Conservation (phyloP, 2,888 invertebrate genomes). For the Volucella zonaria region DNA sequence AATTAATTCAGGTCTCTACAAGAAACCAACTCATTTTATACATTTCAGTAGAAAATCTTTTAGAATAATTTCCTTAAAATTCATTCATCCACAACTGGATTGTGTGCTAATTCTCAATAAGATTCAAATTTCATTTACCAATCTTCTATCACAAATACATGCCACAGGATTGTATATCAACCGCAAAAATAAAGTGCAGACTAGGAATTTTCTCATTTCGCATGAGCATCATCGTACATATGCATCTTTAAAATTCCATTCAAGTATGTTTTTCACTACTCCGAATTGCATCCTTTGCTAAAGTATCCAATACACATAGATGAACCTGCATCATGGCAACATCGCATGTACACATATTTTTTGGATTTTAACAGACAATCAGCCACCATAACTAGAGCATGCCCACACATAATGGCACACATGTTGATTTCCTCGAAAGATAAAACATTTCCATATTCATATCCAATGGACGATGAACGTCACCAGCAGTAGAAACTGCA, state of each 20-base stretch:
- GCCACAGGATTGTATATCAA: no score
- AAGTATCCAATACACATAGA: conserved; percentile 1
- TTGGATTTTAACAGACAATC: conserved; percentile 36
- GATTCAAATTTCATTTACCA: no score
- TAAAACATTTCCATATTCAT: conserved; percentile 67
- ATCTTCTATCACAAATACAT: no score
- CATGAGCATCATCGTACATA: conserved; percentile 19
- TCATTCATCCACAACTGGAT: no score
- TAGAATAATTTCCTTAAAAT: no score
- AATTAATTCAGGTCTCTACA: no score
- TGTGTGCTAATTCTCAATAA: no score
- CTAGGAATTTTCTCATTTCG: neutral
- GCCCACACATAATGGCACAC: conserved; percentile 49
- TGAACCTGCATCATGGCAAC: conserved; percentile 32
- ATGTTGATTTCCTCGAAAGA: conserved; percentile 61
- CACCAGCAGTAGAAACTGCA: neutral
- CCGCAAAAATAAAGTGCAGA: neutral
- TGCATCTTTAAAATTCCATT: conserved; percentile 14
- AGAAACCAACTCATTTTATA: no score
- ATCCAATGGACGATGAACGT: conserved; percentile 36
- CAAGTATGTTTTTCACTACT: neutral
- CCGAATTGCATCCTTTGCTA: neutral
- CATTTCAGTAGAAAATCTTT: no score
- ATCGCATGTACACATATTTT: conserved; percentile 4
- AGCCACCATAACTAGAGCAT: conserved; percentile 9